Percentiles rank a stretch among this genome's conserved stretches.
Conservation (phyloP, 2,797 vertebrate genomes). For the Macroramphosus scolopax region DNA sequence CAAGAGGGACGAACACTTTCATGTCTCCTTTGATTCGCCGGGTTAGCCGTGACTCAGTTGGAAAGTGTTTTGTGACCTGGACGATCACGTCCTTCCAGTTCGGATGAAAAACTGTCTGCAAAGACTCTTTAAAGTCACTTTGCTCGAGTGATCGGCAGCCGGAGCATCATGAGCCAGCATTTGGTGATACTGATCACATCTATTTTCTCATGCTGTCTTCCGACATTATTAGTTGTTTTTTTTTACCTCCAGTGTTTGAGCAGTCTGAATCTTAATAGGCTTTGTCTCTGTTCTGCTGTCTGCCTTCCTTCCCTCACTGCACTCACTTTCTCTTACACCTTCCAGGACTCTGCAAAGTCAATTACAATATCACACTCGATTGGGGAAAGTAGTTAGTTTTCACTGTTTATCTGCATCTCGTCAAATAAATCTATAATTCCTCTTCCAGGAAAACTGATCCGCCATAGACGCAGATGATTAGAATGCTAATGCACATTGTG, state of each 20-base stretch:
- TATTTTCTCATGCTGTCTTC: too few species aligned
- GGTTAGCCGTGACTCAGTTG: constrained; percentile 46
- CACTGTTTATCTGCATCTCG: constrained; percentile 26
- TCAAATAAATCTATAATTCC: constrained; percentile 32
- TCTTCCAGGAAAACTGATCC: constrained; percentile 21
- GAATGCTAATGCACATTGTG: constrained; percentile 28
- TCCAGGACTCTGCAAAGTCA: constrained; percentile 12
- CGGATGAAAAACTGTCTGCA: constrained; percentile 21
- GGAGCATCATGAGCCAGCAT: too few species aligned
- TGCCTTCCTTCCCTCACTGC: too few species aligned
- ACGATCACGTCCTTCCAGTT: constrained; percentile 37
- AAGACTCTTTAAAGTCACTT: constrained; percentile 60
- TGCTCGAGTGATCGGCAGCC: too few species aligned
- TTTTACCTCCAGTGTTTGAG: too few species aligned
- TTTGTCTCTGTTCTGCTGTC: background rate
- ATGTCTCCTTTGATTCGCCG: constrained; percentile 67
- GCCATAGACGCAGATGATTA: constrained; percentile 21
- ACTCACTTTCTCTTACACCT: constrained; percentile 5
- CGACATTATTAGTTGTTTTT: too few species aligned
- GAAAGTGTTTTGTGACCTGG: constrained; percentile 43
- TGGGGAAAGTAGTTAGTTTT: constrained; percentile 3
- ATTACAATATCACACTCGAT: constrained; percentile 11
- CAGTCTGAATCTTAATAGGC: constrained; percentile 26
- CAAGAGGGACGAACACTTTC: constrained; percentile 64
- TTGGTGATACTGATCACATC: too few species aligned